These are phyloP conservation scores for Chaetophractus vellerosus DNA, from an alignment of 2,797 vertebrate genomes.

Conservation along the genomic window DNA sequence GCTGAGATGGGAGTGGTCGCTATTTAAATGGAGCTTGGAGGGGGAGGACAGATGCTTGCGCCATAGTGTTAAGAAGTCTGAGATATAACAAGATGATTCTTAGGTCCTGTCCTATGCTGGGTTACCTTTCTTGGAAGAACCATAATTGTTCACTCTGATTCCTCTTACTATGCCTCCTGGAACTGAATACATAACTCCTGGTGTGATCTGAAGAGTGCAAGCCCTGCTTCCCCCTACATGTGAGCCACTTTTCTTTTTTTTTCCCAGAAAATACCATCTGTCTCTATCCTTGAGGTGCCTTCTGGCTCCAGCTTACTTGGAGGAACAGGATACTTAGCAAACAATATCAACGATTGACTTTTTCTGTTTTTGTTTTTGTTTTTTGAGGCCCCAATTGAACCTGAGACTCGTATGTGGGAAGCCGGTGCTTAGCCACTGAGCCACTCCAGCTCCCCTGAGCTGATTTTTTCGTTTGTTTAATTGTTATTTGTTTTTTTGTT, in stretches of 20 bases:
- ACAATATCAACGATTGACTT: background rate
- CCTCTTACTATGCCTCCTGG: background rate
- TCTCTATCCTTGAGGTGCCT: background rate
- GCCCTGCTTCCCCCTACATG: background rate
- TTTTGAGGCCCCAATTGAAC: too few relatives aligned
- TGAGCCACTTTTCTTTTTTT: background rate
- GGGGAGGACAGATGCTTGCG: background rate
- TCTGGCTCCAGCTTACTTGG: background rate
- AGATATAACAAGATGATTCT: rapidly evolving
- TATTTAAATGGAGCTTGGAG: background rate
- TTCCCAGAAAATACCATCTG: background rate
- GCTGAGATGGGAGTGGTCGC: rapidly evolving
- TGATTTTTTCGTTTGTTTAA: too few relatives aligned
- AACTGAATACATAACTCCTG: background rate
- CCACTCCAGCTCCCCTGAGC: too few relatives aligned
- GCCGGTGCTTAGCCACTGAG: too few relatives aligned
- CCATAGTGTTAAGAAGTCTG: background rate
- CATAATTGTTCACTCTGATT: rapidly evolving
- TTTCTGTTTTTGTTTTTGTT: background rate
- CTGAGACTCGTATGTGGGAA: too few relatives aligned
- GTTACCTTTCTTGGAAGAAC: background rate
- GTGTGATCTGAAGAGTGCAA: background rate
- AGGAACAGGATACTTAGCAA: background rate
- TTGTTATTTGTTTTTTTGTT: too few relatives aligned
- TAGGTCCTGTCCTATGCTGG: background rate